phyloP scores from a whole-genome alignment of 2,113 vertebrate genomes.

The Opisthocomus hoazin region DNA sequence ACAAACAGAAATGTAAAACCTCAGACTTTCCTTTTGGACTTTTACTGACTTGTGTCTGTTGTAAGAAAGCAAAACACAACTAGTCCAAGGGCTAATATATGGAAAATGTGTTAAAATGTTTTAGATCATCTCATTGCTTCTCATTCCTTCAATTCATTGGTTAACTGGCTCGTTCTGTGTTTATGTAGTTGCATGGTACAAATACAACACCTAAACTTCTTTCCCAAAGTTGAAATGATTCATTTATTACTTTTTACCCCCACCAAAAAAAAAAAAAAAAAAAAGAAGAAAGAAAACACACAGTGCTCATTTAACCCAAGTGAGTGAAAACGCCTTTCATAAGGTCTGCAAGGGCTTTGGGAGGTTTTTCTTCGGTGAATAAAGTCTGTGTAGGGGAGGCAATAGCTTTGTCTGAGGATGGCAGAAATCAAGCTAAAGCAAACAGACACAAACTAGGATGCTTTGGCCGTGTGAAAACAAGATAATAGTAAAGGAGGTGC shows the following conservation, averaged over 20 bases:
- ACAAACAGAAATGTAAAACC: constrained; percentile 74
- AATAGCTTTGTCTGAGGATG: constrained; percentile 3
- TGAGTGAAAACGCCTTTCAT: constrained; percentile 76
- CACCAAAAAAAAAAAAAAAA: background rate
- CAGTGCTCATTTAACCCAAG: constrained; percentile 66
- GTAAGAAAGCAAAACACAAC: constrained; percentile 45
- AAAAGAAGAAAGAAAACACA: constrained; percentile 42
- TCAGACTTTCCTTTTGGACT: constrained; percentile 69
- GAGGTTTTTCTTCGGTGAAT: constrained; percentile 53
- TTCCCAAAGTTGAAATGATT: constrained; percentile 66
- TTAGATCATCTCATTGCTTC: constrained; percentile 9
- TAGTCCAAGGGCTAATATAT: constrained; percentile 11
- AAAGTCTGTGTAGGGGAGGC: constrained; percentile 62
- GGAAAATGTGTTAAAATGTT: constrained; percentile 57
- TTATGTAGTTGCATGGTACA: constrained; percentile 68
- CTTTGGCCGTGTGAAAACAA: background rate
- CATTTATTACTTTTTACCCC: constrained; percentile 64
- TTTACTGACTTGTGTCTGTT: constrained; percentile 42
- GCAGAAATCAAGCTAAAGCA: background rate
- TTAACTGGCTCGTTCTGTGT: constrained; percentile 60
- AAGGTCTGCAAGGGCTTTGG: constrained; percentile 38
- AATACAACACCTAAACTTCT: constrained; percentile 69
- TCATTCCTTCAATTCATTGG: constrained; percentile 15
- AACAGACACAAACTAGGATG: background rate
- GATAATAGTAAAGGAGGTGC: background rate